Evolutionary conservation across 2,888 invertebrate genomes (phyloP).

Genomic region (Eremobia ochroleuca): DNA sequence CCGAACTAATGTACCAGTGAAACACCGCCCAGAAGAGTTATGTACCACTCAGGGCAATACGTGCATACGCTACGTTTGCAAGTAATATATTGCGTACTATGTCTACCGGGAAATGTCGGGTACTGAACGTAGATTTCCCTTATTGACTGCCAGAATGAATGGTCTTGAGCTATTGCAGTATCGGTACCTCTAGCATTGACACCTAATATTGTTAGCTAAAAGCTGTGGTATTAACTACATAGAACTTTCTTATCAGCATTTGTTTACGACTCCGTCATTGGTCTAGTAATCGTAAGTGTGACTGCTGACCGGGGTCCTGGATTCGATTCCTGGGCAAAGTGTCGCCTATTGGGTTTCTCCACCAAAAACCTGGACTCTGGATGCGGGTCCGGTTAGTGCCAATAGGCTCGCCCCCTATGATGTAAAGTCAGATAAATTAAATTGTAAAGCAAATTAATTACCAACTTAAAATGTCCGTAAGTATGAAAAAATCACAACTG

Average conservation of each 20-base stretch:
- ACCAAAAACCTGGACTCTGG: neutral
- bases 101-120: constrained; percentile 45
- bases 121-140: constrained; percentile 42
- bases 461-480: neutral
- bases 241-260: neutral
- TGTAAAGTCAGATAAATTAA: neutral
- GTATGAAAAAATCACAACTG: neutral
- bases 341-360: neutral
- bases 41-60: constrained; percentile 40
- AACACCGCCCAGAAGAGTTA: constrained; percentile 35
- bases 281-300: neutral
- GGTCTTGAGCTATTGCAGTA: constrained; percentile 53
- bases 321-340: neutral
- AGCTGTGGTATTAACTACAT: neutral
- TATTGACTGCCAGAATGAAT: constrained; percentile 49
- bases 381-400: too few relatives aligned
- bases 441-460: too few relatives aligned
- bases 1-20: constrained; percentile 11
- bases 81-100: constrained; percentile 53
- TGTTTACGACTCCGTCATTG: neutral
- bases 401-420: neutral
- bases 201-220: constrained; percentile 51
- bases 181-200: constrained; percentile 16
- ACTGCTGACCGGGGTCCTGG: neutral
- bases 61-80: constrained; percentile 52